Evolutionary conservation across 92 coral and sea anemone genomes (phyloP).

Genomic region (Parazoanthus swiftii): DNA sequence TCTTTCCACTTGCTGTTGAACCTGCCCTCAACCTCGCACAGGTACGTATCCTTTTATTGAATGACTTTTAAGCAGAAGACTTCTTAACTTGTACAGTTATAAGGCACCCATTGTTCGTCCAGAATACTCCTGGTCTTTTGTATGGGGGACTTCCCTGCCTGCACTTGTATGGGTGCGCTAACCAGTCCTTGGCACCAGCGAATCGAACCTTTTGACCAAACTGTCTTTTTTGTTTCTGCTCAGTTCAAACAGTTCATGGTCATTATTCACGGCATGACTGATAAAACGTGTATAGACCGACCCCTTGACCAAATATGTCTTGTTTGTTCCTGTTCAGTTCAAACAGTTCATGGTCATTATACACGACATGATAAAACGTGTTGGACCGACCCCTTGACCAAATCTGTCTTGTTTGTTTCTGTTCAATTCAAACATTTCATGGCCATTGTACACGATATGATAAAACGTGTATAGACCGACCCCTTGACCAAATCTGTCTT

Average conservation of each 20-base stretch:
- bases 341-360: constrained; percentile 75
- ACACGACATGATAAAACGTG: no score
- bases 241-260: no score
- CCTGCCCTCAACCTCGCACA: constrained; percentile 91
- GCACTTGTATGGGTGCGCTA: no score
- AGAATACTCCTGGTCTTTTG: no score
- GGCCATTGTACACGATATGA: constrained; percentile 81
- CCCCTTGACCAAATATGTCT: constrained; percentile 3
- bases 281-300: neutral
- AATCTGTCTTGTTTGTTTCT: neutral
- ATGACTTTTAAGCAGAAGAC: no score
- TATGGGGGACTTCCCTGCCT: no score
- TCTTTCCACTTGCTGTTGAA: constrained; percentile 91
- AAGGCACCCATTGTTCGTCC: no score
- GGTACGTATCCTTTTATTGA: constrained; percentile 44
- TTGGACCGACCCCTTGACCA: constrained; percentile 24
- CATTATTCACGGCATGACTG: no score
- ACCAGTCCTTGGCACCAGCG: no score
- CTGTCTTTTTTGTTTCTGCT: no score
- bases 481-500: constrained; percentile 10
- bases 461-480: constrained; percentile 50
- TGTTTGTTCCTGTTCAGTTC: constrained; percentile 58
- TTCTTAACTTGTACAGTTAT: neutral
- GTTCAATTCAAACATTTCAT: constrained; percentile 87
- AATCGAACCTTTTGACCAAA: no score